Conservation (phyloP, 2,888 invertebrate genomes). For the Drosophila birchii region DNA sequence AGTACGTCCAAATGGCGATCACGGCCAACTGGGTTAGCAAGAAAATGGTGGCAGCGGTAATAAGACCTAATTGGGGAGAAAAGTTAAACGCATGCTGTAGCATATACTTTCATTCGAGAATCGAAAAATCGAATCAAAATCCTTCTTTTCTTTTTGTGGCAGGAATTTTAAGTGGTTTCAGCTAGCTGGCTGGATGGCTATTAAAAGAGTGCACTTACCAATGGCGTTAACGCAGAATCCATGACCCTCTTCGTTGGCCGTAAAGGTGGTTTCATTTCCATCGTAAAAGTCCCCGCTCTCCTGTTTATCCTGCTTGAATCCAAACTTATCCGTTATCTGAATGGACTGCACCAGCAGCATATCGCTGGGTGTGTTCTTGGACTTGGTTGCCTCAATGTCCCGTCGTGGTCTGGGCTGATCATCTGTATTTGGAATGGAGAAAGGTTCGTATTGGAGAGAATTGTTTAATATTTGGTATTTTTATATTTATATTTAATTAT, state of each 20-base stretch:
- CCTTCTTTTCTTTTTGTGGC: not conserved
- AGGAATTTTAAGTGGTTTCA: slow-evolving; percentile 5
- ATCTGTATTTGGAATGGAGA: not conserved
- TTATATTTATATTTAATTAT: not conserved
- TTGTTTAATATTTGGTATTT: not conserved
- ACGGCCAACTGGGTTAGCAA: slow-evolving; percentile 93
- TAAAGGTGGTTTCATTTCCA: slow-evolving; percentile 89
- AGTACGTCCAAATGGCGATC: slow-evolving; percentile 94
- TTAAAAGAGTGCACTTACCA: slow-evolving; percentile 73
- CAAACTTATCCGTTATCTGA: slow-evolving; percentile 96
- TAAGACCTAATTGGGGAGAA: slow-evolving; percentile 56
- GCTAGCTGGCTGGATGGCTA: not conserved
- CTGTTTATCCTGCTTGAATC: slow-evolving; percentile 88
- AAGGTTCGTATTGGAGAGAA: not conserved
- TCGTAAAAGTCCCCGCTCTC: slow-evolving; percentile 85
- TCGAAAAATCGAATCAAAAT: not conserved
- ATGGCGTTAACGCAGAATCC: slow-evolving; percentile 85
- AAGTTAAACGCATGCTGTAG: slow-evolving; percentile 5
- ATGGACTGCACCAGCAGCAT: slow-evolving; percentile 96
- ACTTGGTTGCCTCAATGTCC: slow-evolving; percentile 63
- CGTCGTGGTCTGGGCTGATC: slow-evolving; percentile 63
- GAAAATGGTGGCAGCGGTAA: slow-evolving; percentile 88
- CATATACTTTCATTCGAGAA: slow-evolving; percentile 5
- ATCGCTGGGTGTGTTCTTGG: slow-evolving; percentile 88
- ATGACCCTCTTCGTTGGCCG: slow-evolving; percentile 87